Conservation (phyloP, 2,797 vertebrate species). For the Pogonophryne albipinna region DNA sequence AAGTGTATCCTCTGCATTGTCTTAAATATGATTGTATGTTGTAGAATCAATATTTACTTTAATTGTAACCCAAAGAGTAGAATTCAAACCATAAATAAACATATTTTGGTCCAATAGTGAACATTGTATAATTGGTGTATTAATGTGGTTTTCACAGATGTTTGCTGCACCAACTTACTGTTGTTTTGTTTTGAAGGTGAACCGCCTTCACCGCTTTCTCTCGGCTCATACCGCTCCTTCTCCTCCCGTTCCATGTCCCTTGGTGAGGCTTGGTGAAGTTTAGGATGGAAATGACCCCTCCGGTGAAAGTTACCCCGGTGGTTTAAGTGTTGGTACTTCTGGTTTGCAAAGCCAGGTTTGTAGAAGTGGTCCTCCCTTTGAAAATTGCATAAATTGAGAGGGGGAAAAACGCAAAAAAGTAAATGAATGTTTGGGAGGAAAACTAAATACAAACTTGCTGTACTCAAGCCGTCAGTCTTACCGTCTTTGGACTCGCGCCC, state of each 20-base stretch:
- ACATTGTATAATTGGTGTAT: constrained; percentile 9
- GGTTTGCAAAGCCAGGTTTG: constrained; percentile 53
- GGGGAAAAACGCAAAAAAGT: background rate
- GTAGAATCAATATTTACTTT: background rate
- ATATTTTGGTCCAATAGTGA: background rate
- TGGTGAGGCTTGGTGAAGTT: constrained; percentile 23
- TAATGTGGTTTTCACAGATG: background rate
- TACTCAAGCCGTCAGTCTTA: constrained; percentile 39
- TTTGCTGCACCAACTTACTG: constrained; percentile 40
- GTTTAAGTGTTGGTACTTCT: constrained; percentile 46
- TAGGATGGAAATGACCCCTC: constrained; percentile 39
- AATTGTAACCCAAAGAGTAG: background rate
- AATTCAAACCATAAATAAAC: background rate
- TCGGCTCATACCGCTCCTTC: constrained; percentile 41
- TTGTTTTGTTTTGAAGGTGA: constrained; percentile 38
- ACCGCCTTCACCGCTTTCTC: constrained; percentile 18
- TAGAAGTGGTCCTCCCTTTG: constrained; percentile 64
- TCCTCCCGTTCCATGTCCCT: constrained; percentile 25
- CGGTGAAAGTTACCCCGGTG: constrained; percentile 6
- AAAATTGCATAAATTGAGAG: constrained; percentile 51
- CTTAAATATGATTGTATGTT: background rate
- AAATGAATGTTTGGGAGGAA: background rate
- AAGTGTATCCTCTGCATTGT: background rate
- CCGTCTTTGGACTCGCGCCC: constrained; percentile 59
- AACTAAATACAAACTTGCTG: background rate